Evolutionary conservation across 2,797 vertebrate genomes (phyloP), one percentile per base, ranked within the genome.

Genomic region (Epinephelus malabaricus): DNA sequence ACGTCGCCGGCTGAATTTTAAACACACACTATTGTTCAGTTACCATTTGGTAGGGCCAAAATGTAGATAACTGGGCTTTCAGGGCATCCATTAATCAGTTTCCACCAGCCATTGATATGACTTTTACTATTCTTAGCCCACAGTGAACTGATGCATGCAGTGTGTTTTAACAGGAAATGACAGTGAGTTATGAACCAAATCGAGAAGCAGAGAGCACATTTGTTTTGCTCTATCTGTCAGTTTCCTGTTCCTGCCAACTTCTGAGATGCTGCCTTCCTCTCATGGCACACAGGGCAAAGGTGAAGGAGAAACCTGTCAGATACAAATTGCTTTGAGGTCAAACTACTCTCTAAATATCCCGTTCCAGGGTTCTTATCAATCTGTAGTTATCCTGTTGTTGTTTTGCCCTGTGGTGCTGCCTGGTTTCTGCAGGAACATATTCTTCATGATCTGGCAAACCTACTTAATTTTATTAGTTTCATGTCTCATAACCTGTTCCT

Each of bases 11-110:
- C 56, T 80, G 79, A 84, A 84, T 89, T 81, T 93, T 79, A 80
- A 90, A 88, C 58, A 71, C 67, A 73, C n/a, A 55, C 90, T 72
- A 86, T 92, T 93, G 92, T 92, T 90, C 69, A 76, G 19, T 47
- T 53, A 18, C 81, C 45, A 21, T 56, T 62, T 53, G 15, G 9
- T 69, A 10, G 21, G 73, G 76, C 62, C 74, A 73, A 73, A 76
- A 47, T n/a, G 58, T 30, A 76, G 55, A 65, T 43, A 45, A 67
- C 18, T 15, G 34, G 10, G n/a, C 55, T 58, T 40, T 27, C 6
- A 12, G 17, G 46, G 60, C 47, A 60, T 63, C 50, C 6, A 17
- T 34, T 34, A 69, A 76, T 66, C 55, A 27, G 2, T 60, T n/a
- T 19, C 66, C 6, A 59, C 8, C 54, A 51, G 5, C 23, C 2